These are phyloP conservation scores for Drosophila setifemur DNA, from an alignment of 1,140 invertebrate genomes.

Conservation along the genomic window DNA sequence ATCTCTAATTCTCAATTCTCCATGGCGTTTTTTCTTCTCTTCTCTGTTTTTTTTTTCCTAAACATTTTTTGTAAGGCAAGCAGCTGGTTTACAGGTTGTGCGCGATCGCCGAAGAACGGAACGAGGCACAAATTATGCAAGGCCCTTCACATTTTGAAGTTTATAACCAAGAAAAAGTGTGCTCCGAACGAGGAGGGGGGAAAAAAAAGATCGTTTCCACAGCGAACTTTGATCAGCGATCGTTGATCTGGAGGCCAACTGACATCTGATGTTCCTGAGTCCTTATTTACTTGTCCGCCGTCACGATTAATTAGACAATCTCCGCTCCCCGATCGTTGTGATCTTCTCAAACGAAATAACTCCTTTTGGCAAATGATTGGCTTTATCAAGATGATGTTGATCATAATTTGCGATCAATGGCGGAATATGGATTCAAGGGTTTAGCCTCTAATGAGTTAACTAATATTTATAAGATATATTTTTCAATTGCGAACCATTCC, in stretches of 20 bases:
- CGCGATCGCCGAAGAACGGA: too few relatives aligned
- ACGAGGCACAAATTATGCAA: conserved; percentile 45
- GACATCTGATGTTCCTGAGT: neutral
- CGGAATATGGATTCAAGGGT: too few relatives aligned
- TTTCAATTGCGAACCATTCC: neutral
- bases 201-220: neutral
- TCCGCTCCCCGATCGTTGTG: neutral
- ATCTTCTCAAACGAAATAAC: neutral
- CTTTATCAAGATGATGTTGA: neutral
- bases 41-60: neutral
- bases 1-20: neutral
- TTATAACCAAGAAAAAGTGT: conserved; percentile 10
- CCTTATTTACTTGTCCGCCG: neutral
- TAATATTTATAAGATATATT: too few relatives aligned
- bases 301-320: conserved; percentile 12
- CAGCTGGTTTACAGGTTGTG: conserved; percentile 33
- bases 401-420: too few relatives aligned
- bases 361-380: neutral
- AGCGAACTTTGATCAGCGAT: neutral
- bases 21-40: too few relatives aligned
- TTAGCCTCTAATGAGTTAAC: too few relatives aligned
- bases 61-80: neutral
- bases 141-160: conserved; percentile 34
- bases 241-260: neutral
- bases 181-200: conserved; percentile 7